A percentile compares a stretch with the other conserved stretches of the same genome.
These are phyloP conservation scores for Aplidium turbinatum DNA, from an alignment of 23 tunicate species.

Conservation along the genomic window DNA sequence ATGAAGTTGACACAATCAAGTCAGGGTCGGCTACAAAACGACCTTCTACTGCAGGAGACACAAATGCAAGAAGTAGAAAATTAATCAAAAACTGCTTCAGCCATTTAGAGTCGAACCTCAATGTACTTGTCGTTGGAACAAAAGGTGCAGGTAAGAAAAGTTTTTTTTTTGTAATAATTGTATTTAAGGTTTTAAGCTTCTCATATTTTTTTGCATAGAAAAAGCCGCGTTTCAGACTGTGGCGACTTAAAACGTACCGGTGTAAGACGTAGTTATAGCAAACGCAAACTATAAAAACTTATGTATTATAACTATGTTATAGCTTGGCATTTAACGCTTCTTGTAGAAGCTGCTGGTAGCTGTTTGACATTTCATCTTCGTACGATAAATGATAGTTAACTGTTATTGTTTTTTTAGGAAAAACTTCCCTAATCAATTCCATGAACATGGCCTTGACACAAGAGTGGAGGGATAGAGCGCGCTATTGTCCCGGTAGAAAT, in stretches of 20 bases:
- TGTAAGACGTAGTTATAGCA: no score
- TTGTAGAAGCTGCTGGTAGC: not conserved
- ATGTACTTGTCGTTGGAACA: constrained; percentile 77
- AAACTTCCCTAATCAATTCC: constrained; percentile 93
- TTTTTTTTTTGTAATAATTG: no score
- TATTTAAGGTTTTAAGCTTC: no score
- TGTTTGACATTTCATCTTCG: not conserved
- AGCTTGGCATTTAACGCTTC: not conserved
- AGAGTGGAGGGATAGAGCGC: constrained; percentile 93
- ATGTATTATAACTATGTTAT: not conserved
- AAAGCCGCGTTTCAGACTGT: no score
- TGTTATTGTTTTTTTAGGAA: constrained; percentile 77
- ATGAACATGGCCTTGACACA: constrained; percentile 95
- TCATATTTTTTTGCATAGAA: no score
- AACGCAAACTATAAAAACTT: no score
- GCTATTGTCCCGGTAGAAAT: constrained; percentile 91
- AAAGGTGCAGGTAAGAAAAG: constrained; percentile 83
- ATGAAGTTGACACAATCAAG: constrained; percentile 23
- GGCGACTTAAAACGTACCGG: no score
- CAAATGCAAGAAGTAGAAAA: constrained; percentile 74
- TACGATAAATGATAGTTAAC: no score
- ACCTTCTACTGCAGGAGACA: constrained; percentile 19
- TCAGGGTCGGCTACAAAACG: constrained; percentile 16
- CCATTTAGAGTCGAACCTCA: constrained; percentile 78
- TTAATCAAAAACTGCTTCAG: constrained; percentile 68